Evolutionary conservation across 2,797 vertebrate genomes (phyloP), one percentile per base, ranked within the genome.

Genomic region (Mus minutoides): DNA sequence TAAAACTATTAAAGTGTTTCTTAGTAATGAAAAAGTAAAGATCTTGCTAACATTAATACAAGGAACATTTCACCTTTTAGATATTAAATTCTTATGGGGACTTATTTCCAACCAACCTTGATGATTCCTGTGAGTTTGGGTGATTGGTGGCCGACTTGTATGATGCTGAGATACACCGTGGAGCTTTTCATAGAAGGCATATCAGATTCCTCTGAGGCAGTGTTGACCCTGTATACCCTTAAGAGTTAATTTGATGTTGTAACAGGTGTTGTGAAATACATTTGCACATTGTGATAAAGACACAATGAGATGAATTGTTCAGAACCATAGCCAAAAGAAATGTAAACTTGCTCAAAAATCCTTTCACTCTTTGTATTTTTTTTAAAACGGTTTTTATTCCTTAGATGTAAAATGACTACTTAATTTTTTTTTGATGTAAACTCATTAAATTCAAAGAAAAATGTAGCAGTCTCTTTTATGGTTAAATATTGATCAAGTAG

Each of bases 261-360:
- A 96, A 97, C 95, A 97, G 94, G 94, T 79, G 82, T 97, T 98
- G 96, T 95, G 85, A 98, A 95, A 98, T 95, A 69, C 12, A 91
- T 97, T 96, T 97, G 94, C 96, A 67, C 91, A 64, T 95, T 97
- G 96, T 97, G 21, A 13, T 95, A 96, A 98, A 98, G 90, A 91
- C 84, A 86, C 0, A 43, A 98, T 97, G 97, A 98, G 97, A 98
- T 97, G 98, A 98, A 90, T 94, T 97, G 95, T 98, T 98, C 90
- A 97, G 94, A 98, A 96, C 84, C 95, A 80, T 96, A 98, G 97
- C 95, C 98, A 98, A 98, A 98, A 98, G 97, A 97, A 98, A 96
- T 97, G 96, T 97, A 97, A 94, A 97, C 84, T 97, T 97, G 96
- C 95, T 97, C 98, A 97, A 98, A 86, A 98, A 96, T 98, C 94